Evolutionary conservation across 1,140 invertebrate species (phyloP), one percentile per base, ranked within the genome.

Genomic region (Rhopalosiphum maidis): DNA sequence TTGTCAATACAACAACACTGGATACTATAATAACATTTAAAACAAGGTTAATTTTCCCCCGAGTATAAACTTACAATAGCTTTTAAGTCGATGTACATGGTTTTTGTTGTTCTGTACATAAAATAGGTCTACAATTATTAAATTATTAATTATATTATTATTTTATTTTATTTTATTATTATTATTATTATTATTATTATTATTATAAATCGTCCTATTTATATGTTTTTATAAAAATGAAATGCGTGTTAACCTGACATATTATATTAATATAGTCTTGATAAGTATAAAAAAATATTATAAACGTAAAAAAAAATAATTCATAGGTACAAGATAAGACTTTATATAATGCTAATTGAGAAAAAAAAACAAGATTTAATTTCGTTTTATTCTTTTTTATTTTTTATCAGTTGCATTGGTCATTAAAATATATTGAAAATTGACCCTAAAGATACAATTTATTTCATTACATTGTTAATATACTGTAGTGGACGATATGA

Each of bases 61-160:
- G 25, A 90, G 18, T 41, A 30, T 43, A 30, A 55, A 68, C 6
- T 90, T 68, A 68, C 89, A n/a, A 90, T 90, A 68, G 89, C 21
- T 23, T 89, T 41, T 90, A 68, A 90, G 37, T 30, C 41, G 43
- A 90, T 90, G 77, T 92, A 89, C 82, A 92, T 92, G 91, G 91
- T 92, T 92, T 68, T 93, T 93, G 82, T 86, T 93, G 91, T 93
- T 85, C 91, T 93, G 91, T 93, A 93, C 9, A 93, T 93, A 93
- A 30, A 93, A 86, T 93, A 93, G 82, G 91, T 93, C 82, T 93
- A 93, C 77, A 41, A 85, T 93, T 93, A 93, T 93, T 93, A 93
- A 93, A 93, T 93, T 93, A 93, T 93, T 93, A 93, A 77, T 93
- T 46, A 51, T 86, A 93, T 93, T 48, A 68, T 91, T 91, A 91